phyloP scores from a whole-genome alignment of 2,113 vertebrate genomes.

The Chaetura pelagica region DNA sequence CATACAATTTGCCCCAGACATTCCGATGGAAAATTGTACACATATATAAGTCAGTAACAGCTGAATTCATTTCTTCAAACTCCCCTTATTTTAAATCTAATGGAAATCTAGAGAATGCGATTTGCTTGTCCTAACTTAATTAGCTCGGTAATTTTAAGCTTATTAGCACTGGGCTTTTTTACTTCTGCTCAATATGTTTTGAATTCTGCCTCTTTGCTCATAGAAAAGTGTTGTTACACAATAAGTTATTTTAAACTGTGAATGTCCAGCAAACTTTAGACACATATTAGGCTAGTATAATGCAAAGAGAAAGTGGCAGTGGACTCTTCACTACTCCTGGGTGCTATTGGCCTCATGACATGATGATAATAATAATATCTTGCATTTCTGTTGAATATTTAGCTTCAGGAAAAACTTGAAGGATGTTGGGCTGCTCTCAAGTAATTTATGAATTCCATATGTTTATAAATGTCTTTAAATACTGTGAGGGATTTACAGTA shows the following conservation, averaged over 20 bases:
- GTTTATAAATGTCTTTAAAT: constrained; percentile 62
- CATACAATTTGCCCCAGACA: constrained; percentile 53
- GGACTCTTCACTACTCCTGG: constrained; percentile 45
- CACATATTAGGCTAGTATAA: background rate
- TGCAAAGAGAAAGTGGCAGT: constrained; percentile 43
- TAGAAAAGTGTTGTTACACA: constrained; percentile 21
- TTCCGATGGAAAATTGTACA: constrained; percentile 44
- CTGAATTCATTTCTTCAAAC: constrained; percentile 58
- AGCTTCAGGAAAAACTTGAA: constrained; percentile 42
- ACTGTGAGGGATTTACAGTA: constrained; percentile 43
- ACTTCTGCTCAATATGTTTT: constrained; percentile 58
- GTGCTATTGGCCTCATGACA: constrained; percentile 44
- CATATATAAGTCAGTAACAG: constrained; percentile 43
- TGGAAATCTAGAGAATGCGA: constrained; percentile 39
- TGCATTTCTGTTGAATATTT: constrained; percentile 52
- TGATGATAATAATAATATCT: constrained; percentile 51
- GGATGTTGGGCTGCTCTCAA: constrained; percentile 10
- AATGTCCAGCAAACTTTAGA: constrained; percentile 28
- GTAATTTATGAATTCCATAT: constrained; percentile 68
- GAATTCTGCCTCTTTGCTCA: constrained; percentile 34
- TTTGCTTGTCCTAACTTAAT: constrained; percentile 55
- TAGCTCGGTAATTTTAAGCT: constrained; percentile 39
- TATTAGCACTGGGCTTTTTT: constrained; percentile 28
- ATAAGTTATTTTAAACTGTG: constrained; percentile 28
- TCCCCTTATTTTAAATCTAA: constrained; percentile 46